These are phyloP conservation scores for Leptonema lineaticorne DNA, from an alignment of 1,140 invertebrate genomes.

Conservation along the genomic window DNA sequence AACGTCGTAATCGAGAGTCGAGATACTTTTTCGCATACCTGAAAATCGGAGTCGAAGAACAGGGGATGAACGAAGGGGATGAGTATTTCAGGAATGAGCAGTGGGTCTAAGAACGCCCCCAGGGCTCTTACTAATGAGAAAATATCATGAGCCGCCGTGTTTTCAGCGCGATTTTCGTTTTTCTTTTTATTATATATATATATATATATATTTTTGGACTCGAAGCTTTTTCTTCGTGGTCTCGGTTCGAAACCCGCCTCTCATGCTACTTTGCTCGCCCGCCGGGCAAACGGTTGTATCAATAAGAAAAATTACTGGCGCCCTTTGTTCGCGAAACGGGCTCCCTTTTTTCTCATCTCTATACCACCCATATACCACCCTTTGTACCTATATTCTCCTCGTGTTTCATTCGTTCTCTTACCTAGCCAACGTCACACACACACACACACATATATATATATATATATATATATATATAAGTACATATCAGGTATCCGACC, in stretches of 20 bases:
- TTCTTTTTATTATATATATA: conserved; percentile 6
- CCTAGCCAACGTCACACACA: neutral
- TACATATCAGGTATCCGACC: neutral
- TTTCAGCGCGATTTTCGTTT: neutral
- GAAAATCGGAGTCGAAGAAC: neutral
- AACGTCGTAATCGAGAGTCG: neutral
- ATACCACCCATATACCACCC: no score
- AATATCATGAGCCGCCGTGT: conserved; percentile 21
- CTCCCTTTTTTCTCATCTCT: neutral
- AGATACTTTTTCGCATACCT: no score
- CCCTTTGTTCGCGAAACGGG: neutral
- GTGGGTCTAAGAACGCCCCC: neutral
- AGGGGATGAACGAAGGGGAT: neutral
- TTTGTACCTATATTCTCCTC: no score
- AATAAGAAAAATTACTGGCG: conserved; percentile 8
- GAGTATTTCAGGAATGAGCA: neutral
- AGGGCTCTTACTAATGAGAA: conserved; percentile 18
- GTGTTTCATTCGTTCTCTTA: no score
- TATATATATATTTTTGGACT: no score
- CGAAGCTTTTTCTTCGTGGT: neutral
- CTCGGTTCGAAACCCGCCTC: neutral
- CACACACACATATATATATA: no score
- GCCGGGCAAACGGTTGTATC: conserved; percentile 1
- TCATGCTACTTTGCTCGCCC: neutral
- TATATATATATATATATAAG: no score